phyloP scores from a whole-genome alignment of 1,140 invertebrate species.

The Pomacea maculata region DNA sequence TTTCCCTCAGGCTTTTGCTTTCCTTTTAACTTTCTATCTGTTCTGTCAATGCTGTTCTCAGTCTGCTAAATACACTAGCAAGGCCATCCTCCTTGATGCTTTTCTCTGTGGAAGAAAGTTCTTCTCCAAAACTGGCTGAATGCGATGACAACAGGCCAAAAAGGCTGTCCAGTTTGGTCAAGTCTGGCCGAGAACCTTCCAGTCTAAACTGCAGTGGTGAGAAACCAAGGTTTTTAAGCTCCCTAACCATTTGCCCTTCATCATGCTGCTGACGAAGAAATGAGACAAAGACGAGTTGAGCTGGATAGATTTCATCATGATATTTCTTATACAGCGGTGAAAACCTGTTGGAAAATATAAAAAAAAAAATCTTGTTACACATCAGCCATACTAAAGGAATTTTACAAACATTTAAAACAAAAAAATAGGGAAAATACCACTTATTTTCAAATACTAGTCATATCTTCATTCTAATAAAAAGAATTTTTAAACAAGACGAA shows the following conservation, averaged over 20 bases:
- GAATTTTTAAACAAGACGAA: not conserved
- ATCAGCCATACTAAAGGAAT: too few species aligned
- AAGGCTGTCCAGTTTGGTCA: conserved; percentile 61
- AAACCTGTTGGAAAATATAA: conserved; percentile 41
- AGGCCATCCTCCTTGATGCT: conserved; percentile 35
- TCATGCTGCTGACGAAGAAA: conserved; percentile 55
- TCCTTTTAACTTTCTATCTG: not conserved
- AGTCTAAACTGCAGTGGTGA: conserved; percentile 57
- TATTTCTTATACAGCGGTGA: conserved; percentile 56
- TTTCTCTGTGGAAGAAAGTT: conserved; percentile 25
- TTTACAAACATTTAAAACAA: too few species aligned
- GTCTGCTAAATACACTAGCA: conserved; percentile 30
- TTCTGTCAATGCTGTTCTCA: conserved; percentile 17
- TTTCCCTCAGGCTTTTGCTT: too few species aligned
- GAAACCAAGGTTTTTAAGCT: conserved; percentile 38
- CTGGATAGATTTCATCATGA: conserved; percentile 59
- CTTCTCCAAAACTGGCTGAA: conserved; percentile 37
- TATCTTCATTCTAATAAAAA: not conserved
- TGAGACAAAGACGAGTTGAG: conserved; percentile 62
- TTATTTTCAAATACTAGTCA: too few species aligned
- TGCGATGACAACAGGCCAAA: conserved; percentile 56
- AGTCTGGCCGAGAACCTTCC: conserved; percentile 54
- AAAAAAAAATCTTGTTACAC: not conserved
- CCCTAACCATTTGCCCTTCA: conserved; percentile 55
- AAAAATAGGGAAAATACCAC: too few species aligned